These are phyloP conservation scores for Lycocerus yunnanus DNA, from an alignment of 2,888 invertebrate genomes.

Conservation along the genomic window DNA sequence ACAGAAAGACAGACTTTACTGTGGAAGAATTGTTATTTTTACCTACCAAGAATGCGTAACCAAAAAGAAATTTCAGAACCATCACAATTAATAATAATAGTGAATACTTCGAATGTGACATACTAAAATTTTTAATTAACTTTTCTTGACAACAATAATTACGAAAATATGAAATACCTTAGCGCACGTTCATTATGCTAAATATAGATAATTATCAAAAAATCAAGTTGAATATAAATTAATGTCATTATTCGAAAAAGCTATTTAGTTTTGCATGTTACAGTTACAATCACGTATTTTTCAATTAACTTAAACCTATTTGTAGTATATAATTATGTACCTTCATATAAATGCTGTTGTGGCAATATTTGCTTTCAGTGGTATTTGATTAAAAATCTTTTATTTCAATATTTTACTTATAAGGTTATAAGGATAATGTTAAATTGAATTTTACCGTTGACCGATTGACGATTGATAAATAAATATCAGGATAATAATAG, in stretches of 20 bases:
- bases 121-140: neutral
- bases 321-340: neutral
- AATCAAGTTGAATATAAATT: neutral
- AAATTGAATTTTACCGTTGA: no score
- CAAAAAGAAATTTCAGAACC: no score
- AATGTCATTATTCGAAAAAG: neutral
- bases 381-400: neutral
- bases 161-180: neutral
- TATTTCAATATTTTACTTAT: no score
- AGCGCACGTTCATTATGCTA: neutral
- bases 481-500: no score
- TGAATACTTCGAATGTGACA: no score
- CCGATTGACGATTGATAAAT: no score
- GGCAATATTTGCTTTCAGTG: conserved; percentile 15
- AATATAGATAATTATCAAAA: neutral
- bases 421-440: no score
- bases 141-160: neutral
- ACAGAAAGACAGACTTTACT: no score
- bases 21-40: no score
- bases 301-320: neutral
- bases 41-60: no score
- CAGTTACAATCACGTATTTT: neutral
- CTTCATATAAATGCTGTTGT: neutral
- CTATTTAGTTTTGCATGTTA: neutral
- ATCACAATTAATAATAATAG: no score